Evolutionary conservation across 2,888 invertebrate genomes (phyloP).

Genomic region (Perizoma flavofasciatum): DNA sequence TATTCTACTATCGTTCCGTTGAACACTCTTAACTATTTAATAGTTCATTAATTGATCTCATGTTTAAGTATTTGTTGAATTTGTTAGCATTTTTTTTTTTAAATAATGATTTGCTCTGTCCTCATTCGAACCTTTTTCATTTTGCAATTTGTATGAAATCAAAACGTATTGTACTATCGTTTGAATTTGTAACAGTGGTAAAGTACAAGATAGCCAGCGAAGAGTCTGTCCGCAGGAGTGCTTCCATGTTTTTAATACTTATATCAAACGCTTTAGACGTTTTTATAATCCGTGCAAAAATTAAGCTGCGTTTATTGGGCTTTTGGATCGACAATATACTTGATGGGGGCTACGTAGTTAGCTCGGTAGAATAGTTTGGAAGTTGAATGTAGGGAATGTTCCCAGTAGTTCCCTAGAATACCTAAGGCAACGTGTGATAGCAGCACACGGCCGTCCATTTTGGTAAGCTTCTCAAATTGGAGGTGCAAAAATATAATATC

Average conservation of each 20-base stretch:
- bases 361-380: conserved; percentile 38
- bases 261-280: conserved; percentile 72
- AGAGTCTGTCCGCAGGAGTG: conserved; percentile 82
- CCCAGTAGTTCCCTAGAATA: conserved; percentile 42
- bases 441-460: conserved; percentile 54
- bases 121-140: conserved; percentile 7
- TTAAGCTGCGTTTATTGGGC: conserved; percentile 58
- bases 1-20: conserved; percentile 31
- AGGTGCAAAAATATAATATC: conserved; percentile 13
- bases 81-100: conserved; percentile 47
- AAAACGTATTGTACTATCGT: conserved; percentile 17
- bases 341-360: conserved; percentile 45
- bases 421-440: conserved; percentile 48
- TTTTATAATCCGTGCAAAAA: conserved; percentile 66
- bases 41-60: conserved; percentile 26
- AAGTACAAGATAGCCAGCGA: conserved; percentile 66
- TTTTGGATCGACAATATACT: conserved; percentile 73
- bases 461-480: conserved; percentile 41
- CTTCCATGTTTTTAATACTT: conserved; percentile 81
- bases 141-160: conserved; percentile 29
- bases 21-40: conserved; percentile 32
- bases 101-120: conserved; percentile 38
- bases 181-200: conserved; percentile 16
- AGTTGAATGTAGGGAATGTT: conserved; percentile 36
- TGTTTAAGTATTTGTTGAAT: conserved; percentile 39